Evolutionary conservation across 2,113 vertebrate species (phyloP), one percentile per base, ranked within the genome.

Genomic region (Sarotherodon lohbergeri): DNA sequence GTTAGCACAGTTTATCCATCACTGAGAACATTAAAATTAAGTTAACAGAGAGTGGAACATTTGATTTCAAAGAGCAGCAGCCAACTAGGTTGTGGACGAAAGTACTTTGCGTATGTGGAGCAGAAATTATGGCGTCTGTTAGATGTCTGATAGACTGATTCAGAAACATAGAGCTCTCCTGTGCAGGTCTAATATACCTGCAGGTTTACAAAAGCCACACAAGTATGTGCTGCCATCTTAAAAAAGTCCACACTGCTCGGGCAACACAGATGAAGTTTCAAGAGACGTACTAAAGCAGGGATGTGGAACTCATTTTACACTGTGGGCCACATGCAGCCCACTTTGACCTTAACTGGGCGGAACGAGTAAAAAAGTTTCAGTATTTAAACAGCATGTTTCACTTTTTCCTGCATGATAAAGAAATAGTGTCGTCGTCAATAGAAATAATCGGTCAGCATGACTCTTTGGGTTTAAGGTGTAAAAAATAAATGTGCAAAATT

Each of bases 1-100:
- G n/a, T 93, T 88, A 83, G 73, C n/a, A 83, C 71, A 87, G 43
- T 91, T 81, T 76, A 93, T 91, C 76, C 80, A 32, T 59, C 52
- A 86, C 71, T 83, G 82, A 90, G 80, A 88, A 63, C 78, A 78
- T 32, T 71, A 66, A 87, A 91, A 82, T 90, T 63, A 82, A 90
- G 57, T 52, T 78, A 86, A 91, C 88, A 89, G 12, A 78, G 59
- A 86, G 52, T 2, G 12, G 81, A 92, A 84, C 43, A 84, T 92
- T 84, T 86, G n/a, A 91, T 91, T 92, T 87, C 16, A 48, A 29
- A 68, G n/a, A 52, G 36, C 32, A 52, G 56, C 32, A 63, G 66
- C 84, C 19, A 22, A 61, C 12, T 61, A 71, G 66, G 19, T 41
- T 50, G 29, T 14, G 32, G 17, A 78, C n/a, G 39, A 85, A 84